A percentile compares a stretch with the other conserved stretches of the same genome.
phyloP scores from a whole-genome alignment of 1,140 invertebrate genomes.

The Metaphire vulgaris region DNA sequence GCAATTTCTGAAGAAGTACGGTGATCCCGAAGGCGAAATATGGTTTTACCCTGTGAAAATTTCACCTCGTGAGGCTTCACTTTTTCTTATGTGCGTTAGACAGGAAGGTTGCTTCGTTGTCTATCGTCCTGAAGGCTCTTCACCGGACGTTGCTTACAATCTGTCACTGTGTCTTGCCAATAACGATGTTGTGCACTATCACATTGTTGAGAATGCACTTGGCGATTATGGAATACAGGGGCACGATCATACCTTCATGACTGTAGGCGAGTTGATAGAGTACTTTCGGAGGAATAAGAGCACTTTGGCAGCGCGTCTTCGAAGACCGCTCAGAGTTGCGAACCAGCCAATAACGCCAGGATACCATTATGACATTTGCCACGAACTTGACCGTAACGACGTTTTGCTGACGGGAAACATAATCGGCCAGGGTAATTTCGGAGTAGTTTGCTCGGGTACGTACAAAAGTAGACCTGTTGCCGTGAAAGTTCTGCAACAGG shows the following conservation, averaged over 20 bases:
- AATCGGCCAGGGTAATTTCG: constrained; percentile 25
- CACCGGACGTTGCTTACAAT: not conserved
- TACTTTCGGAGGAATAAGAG: constrained; percentile 25
- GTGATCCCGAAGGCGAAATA: constrained; percentile 26
- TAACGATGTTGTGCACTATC: constrained; percentile 28
- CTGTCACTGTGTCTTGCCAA: not conserved
- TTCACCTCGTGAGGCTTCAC: constrained; percentile 20
- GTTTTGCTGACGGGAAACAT: constrained; percentile 26
- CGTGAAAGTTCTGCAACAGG: constrained; percentile 26
- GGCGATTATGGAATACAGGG: constrained; percentile 27
- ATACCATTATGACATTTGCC: constrained; percentile 25
- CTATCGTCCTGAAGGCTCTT: constrained; percentile 2
- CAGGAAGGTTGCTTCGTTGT: constrained; percentile 31
- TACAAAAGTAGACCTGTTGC: constrained; percentile 20
- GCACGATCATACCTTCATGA: constrained; percentile 28
- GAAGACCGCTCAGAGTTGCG: constrained; percentile 26
- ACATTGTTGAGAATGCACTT: constrained; percentile 27
- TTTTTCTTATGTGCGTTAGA: constrained; percentile 22
- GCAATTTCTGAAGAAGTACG: constrained; percentile 23
- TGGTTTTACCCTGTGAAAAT: constrained; percentile 29
- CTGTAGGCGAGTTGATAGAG: constrained; percentile 20
- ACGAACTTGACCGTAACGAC: constrained; percentile 17
- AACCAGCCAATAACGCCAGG: constrained; percentile 26
- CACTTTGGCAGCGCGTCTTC: constrained; percentile 20
- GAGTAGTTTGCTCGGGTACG: constrained; percentile 24